phyloP scores from a whole-genome alignment of 1,140 invertebrate species.

The Nebria ingens region DNA sequence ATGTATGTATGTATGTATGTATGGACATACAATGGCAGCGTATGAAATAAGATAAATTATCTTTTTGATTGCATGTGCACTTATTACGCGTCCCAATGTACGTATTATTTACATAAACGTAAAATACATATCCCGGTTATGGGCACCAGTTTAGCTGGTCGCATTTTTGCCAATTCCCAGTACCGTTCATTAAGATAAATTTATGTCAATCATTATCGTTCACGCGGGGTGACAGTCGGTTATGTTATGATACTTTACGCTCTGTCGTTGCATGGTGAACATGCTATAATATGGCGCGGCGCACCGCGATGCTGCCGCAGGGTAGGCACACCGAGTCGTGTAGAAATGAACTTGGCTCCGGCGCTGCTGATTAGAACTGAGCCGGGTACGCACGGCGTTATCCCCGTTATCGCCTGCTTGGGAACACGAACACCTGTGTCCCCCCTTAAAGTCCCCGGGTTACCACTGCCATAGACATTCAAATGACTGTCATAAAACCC shows the following conservation, averaged over 20 bases:
- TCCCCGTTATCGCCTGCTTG: constrained; percentile 35
- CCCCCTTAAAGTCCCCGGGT: constrained; percentile 10
- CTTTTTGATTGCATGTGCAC: constrained; percentile 15
- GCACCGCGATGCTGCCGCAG: constrained; percentile 30
- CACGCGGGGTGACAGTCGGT: constrained; percentile 28
- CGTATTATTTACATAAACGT: constrained; percentile 15
- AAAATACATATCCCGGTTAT: constrained; percentile 16
- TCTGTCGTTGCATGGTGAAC: background rate
- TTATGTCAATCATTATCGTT: constrained; percentile 38
- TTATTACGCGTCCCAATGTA: constrained; percentile 7
- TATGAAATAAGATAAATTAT: constrained; percentile 17
- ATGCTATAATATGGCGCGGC: constrained; percentile 18
- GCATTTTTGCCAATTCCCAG: background rate
- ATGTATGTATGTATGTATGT: background rate
- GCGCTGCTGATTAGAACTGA: background rate
- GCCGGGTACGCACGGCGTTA: constrained; percentile 28
- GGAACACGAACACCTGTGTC: constrained; percentile 31
- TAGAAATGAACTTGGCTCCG: background rate
- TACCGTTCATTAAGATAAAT: constrained; percentile 33
- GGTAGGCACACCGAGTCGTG: constrained; percentile 22
- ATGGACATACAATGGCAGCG: background rate
- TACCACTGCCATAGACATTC: background rate
- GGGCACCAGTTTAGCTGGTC: background rate
- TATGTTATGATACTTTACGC: constrained; percentile 34
- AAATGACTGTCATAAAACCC: constrained; percentile 16